Conservation (phyloP, 1,140 invertebrate genomes). For the Trichonephila clavipes region DNA sequence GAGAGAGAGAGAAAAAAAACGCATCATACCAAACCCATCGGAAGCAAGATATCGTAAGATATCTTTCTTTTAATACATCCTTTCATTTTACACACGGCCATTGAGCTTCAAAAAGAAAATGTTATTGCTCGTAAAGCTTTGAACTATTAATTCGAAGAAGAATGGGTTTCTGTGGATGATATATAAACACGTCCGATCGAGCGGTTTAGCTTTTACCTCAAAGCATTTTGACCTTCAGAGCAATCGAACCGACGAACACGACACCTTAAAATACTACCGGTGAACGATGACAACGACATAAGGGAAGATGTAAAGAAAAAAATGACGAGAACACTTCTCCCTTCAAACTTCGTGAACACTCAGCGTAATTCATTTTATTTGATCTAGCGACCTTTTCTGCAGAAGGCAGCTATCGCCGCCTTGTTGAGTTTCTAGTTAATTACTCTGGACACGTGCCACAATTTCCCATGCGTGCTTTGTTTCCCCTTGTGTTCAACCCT, state of each 20-base stretch:
- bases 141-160: slow-evolving; percentile 29
- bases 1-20: neutral
- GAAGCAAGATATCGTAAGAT: neutral
- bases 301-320: slow-evolving; percentile 24
- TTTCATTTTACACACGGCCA: slow-evolving; percentile 25
- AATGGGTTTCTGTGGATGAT: slow-evolving; percentile 26
- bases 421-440: slow-evolving; percentile 66
- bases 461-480: slow-evolving; percentile 46
- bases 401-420: slow-evolving; percentile 50
- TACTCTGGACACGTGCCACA: slow-evolving; percentile 55
- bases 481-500: slow-evolving; percentile 4
- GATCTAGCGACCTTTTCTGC: slow-evolving; percentile 58
- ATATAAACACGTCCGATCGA: slow-evolving; percentile 33
- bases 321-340: neutral
- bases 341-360: neutral
- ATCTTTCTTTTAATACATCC: slow-evolving; percentile 3
- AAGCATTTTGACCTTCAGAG: slow-evolving; percentile 38
- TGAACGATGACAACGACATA: slow-evolving; percentile 43
- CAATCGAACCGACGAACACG: slow-evolving; percentile 34
- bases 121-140: slow-evolving; percentile 31
- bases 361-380: slow-evolving; percentile 67
- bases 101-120: slow-evolving; percentile 25
- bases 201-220: slow-evolving; percentile 46
- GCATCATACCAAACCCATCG: neutral
- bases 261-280: slow-evolving; percentile 23